Conservation (phyloP, 2,113 vertebrate genomes). For the Cyprinodon brontotheroides region DNA sequence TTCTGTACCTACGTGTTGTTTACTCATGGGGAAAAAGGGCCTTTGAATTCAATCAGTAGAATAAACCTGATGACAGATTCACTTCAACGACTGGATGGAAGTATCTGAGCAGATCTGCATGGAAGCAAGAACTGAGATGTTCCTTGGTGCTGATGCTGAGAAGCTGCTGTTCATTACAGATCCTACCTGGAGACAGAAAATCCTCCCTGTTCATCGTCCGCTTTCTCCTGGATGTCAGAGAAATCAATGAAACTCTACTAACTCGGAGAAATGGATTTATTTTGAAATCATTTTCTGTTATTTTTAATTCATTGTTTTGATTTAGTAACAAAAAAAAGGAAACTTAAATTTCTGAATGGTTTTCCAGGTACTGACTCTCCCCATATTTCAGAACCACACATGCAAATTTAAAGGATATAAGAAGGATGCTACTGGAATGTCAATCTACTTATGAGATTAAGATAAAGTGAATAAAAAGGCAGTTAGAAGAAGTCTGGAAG, state of each 20-base stretch:
- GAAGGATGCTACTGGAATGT: not conserved
- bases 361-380: not conserved
- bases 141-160: too few species aligned
- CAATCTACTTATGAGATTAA: not conserved
- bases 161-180: not conserved
- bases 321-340: not conserved
- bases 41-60: not conserved
- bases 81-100: not conserved
- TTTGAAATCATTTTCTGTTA: not conserved
- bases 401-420: not conserved
- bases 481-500: not conserved
- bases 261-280: not conserved
- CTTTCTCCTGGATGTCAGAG: not conserved
- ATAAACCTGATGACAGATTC: not conserved
- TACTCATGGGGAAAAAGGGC: too few species aligned
- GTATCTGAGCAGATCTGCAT: not conserved
- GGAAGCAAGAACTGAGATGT: too few species aligned
- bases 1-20: too few species aligned
- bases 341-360: not conserved
- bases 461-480: not conserved
- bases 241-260: not conserved
- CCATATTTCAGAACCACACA: not conserved
- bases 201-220: not conserved
- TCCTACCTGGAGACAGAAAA: not conserved
- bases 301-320: not conserved